Evolutionary conservation across 2,888 invertebrate genomes (phyloP).

Genomic region (Polyommatus icarus): DNA sequence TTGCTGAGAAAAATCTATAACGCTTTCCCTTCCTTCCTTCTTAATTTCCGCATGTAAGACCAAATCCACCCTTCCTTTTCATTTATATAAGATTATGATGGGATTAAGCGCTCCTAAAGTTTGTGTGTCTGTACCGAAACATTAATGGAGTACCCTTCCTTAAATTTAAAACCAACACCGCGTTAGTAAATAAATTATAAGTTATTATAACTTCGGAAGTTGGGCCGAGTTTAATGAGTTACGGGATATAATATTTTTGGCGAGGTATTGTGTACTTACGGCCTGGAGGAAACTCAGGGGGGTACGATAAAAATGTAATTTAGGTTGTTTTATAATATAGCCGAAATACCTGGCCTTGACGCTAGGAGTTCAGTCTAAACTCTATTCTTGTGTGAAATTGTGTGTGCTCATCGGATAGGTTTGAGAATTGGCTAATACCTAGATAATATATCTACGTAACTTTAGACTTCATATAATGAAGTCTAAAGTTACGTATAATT

Average conservation of each 20-base stretch:
- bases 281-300: background rate
- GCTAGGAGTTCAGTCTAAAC: no score
- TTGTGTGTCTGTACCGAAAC: background rate
- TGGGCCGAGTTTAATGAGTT: background rate
- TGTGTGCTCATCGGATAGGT: no score
- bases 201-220: slow-evolving; percentile 15
- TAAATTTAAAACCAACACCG: slow-evolving; percentile 15
- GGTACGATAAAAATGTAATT: background rate
- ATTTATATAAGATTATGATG: background rate
- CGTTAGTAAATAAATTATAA: slow-evolving; percentile 19
- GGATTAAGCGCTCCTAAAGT: background rate
- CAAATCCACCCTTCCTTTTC: background rate
- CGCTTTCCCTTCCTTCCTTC: no score
- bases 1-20: no score
- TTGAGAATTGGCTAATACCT: no score
- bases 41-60: background rate
- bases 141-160: slow-evolving; percentile 9
- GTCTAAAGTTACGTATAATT: no score
- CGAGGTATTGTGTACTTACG: background rate
- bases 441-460: no score
- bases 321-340: no score
- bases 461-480: no score
- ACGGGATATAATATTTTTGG: background rate
- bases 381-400: no score
- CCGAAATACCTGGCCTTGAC: no score